Evolutionary conservation across 2,113 vertebrate species (phyloP).

Genomic region (Esox niger): DNA sequence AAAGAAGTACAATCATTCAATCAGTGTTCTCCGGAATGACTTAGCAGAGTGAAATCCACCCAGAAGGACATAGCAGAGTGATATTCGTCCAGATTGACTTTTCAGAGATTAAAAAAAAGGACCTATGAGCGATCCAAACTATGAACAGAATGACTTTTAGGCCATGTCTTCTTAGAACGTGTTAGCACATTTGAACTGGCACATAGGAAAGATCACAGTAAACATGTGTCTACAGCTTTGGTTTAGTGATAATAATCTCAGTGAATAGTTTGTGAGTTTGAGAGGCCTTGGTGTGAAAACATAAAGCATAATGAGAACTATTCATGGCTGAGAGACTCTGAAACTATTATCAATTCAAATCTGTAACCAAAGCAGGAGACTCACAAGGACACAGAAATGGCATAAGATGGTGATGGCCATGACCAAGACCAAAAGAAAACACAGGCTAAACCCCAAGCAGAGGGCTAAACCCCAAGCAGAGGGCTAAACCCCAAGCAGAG

Average conservation of each 20-base stretch:
- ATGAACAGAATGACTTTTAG: not conserved
- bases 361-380: conserved; percentile 1
- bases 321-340: not conserved
- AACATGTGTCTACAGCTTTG: not conserved
- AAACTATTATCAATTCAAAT: not conserved
- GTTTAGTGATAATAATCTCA: not conserved
- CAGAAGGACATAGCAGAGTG: no score
- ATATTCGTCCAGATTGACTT: not conserved
- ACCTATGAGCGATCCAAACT: not conserved
- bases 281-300: not conserved
- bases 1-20: not conserved
- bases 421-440: not conserved
- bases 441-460: no score
- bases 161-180: not conserved
- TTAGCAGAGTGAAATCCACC: not conserved
- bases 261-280: not conserved
- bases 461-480: no score
- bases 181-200: not conserved
- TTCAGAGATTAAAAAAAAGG: not conserved
- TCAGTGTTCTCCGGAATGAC: not conserved
- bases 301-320: not conserved
- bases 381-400: conserved; percentile 8
- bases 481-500: no score
- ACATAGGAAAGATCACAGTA: not conserved
- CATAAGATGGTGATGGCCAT: not conserved